phyloP scores from a whole-genome alignment of 2,113 vertebrate genomes.

The Acrocephalus kingi region DNA sequence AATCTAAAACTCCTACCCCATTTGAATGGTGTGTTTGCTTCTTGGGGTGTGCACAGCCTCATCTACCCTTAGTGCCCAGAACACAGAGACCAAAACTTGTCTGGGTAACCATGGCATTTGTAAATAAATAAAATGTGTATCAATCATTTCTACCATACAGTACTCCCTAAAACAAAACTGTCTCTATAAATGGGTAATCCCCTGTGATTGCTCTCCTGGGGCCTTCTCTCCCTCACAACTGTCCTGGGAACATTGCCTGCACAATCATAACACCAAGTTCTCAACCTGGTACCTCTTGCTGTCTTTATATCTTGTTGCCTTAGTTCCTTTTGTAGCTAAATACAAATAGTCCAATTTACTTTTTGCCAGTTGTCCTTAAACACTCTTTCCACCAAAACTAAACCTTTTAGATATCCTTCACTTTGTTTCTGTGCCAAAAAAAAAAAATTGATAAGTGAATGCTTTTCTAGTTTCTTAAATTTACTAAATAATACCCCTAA shows the following conservation, averaged over 20 bases:
- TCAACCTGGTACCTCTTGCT: constrained; percentile 11
- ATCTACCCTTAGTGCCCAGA: background rate
- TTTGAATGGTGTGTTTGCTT: background rate
- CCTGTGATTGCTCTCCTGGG: background rate
- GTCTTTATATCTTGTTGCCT: background rate
- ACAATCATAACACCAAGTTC: background rate
- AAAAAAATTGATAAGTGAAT: background rate
- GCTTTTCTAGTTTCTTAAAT: background rate
- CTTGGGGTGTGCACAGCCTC: background rate
- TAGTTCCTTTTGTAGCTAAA: background rate
- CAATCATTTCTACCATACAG: background rate
- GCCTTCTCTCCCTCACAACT: background rate
- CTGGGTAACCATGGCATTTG: background rate
- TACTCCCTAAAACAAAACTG: background rate
- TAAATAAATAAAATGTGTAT: constrained; percentile 36
- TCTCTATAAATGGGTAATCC: constrained; percentile 37
- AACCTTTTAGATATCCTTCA: background rate
- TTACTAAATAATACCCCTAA: background rate
- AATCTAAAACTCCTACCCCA: background rate
- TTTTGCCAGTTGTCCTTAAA: background rate
- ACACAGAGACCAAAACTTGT: background rate
- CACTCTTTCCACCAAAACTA: background rate
- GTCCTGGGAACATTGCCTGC: background rate
- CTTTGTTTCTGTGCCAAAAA: background rate
- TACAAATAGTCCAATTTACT: background rate